Evolutionary conservation across 1,140 invertebrate genomes (phyloP).

Genomic region (Saccostrea cuccullata): DNA sequence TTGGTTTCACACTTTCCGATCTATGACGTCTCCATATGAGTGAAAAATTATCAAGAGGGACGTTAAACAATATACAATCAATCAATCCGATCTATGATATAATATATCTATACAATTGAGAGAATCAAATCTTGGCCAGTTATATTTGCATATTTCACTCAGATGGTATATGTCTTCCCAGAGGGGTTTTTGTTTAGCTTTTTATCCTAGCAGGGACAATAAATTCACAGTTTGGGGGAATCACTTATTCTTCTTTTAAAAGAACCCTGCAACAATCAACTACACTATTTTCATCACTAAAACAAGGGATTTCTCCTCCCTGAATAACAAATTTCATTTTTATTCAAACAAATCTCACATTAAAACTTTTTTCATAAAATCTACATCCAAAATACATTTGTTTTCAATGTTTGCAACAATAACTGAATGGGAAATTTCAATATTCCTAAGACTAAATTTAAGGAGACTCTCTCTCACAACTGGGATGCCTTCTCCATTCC

Average conservation of each 20-base stretch:
- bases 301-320: conserved; percentile 15
- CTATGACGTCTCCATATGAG: too few species aligned
- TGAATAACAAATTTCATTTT: conserved; percentile 3
- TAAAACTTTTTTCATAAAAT: background rate
- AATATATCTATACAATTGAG: too few species aligned
- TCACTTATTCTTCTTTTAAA: conserved; percentile 2
- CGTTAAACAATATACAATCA: too few species aligned
- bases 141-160: too few species aligned
- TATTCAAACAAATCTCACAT: conserved; percentile 14
- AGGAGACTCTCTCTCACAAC: too few species aligned
- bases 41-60: too few species aligned
- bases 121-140: background rate
- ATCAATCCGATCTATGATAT: too few species aligned
- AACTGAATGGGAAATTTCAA: background rate
- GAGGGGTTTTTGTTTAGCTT: background rate
- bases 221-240: conserved; percentile 2
- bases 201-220: background rate
- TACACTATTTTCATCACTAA: too few species aligned
- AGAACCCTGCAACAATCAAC: conserved; percentile 35
- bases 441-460: too few species aligned
- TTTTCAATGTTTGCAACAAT: background rate
- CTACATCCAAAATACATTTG: conserved; percentile 24
- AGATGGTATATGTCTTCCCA: background rate
- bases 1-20: too few species aligned
- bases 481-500: background rate